Base-by-base conservation (phyloP, 2,113 vertebrate genomes). In the Echinops telfairi region DNA sequence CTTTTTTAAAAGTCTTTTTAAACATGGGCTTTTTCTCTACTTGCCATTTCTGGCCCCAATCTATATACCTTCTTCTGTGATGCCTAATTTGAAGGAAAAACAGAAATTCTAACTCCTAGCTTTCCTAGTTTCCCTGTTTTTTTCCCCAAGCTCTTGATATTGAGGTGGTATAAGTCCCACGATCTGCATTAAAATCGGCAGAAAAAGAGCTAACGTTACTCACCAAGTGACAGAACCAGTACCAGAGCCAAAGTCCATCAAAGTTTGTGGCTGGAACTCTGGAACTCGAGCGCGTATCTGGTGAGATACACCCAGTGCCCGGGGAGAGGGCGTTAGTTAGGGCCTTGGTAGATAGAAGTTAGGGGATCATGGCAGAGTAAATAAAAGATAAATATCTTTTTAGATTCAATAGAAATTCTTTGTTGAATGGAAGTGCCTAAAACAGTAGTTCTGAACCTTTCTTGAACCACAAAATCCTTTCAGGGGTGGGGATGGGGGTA, bases 181-280 rank as follows among this genome's bases (percentile, higher is more conserved):
- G 47, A 14, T 38, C 71, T 76, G 70, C 81, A 14, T n/a, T 80
- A 73, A 53, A 76, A 70, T 0, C n/a, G 62, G 68, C 10, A 78
- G 19, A 73, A 29, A 33, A 83, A 88, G 9, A 43, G 58, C 43
- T 86, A 20, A 93, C 29, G 47, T 70, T 62, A 96, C 98, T 98
- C 27, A 99, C 99, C 99, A 99, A 79, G 96, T 97, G 10, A 98
- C 98, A 25, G 98, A 98, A 93, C 99, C 98, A 33, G 98, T 96
- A 27, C 99, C 99, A 0, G 98, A 99, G 70, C 99, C 99, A 85
- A 99, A 99, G 95, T 99, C 99, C 98, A 99, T 95, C 31, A 99
- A 95, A 16, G 99, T 98, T 71, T 97, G 96, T 19, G 99, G 99
- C 15, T 97, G 95, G 91, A 99, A 99, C 1, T 97, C 96, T 0